Base-by-base conservation (phyloP, 2,797 vertebrate genomes). In the Sciaenops ocellatus region DNA sequence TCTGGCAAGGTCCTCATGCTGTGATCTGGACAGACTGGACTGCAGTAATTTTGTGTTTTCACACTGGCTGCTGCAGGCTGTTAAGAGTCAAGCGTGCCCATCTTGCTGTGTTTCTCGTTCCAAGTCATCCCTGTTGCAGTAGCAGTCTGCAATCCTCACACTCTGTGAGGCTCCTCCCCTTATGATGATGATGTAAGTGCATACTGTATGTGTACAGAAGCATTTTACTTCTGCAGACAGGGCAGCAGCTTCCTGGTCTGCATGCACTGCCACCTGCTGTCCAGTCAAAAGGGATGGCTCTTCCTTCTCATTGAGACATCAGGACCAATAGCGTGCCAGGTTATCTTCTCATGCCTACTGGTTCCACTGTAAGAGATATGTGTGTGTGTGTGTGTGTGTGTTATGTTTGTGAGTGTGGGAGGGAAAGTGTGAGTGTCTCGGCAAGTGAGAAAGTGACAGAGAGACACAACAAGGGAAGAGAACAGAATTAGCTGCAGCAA, bases 111-210 rank as follows among this genome's bases (percentile, higher is more conserved):
- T 15, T 62, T 86, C 54, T 74, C 85, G 89, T 79, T 34, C 72
- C 51, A 77, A 20, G 85, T 76, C 92, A 93, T 85, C 67, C 65
- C 87, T 92, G 87, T 89, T 90, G 89, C 89, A 92, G 87, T 66
- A 91, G 85, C 73, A 82, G 90, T 55, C 90, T 92, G 90, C 90
- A 91, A 83, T 88, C 87, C 85, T 88, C 89, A 81, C 78, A 87
- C 86, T 89, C 81, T 47, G 51, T 24, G 68, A 65, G 80, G 91
- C 92, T 91, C 92, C 94, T 94, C 93, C 94, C 85, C 80, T 64
- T 42, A 69, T 64, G 79, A 72, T 69, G 84, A 89, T 91, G 91
- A 93, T 87, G 88, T 91, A 89, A 92, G 89, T 80, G 76, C 84
- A 81, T 80, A 79, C 78, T 79, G 85, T 84, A 83, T 76, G 79